Evolutionary conservation across 2,888 invertebrate genomes (phyloP).

Genomic region (Perizoma flavofasciatum): DNA sequence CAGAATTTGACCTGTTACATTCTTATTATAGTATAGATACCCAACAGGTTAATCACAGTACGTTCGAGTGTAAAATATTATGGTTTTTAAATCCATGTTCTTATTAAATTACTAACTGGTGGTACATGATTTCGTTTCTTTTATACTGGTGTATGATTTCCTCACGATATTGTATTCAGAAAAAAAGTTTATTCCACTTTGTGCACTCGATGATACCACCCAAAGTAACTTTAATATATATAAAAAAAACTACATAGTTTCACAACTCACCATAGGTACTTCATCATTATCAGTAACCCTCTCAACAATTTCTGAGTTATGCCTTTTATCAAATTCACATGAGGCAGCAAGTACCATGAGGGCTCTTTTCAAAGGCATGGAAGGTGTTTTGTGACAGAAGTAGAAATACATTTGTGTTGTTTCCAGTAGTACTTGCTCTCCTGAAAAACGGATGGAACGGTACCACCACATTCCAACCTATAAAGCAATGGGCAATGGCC

Average conservation of each 20-base stretch:
- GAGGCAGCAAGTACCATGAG: conserved; percentile 99
- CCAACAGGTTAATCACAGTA: too few relatives aligned
- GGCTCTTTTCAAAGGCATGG: conserved; percentile 97
- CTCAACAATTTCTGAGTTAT: conserved; percentile 97
- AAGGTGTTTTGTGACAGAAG: conserved; percentile 97
- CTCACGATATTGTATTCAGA: too few relatives aligned
- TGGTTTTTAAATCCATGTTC: too few relatives aligned
- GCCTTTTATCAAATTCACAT: conserved; percentile 96
- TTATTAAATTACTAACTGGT: too few relatives aligned
- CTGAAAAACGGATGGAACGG: conserved; percentile 97
- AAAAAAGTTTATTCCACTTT: too few relatives aligned
- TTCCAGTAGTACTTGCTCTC: conserved; percentile 97
- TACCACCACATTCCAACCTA: conserved; percentile 99
- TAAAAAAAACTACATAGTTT: background rate
- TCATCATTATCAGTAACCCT: conserved; percentile 97
- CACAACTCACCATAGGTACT: conserved; percentile 91
- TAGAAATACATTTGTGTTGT: conserved; percentile 98
- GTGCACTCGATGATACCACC: too few relatives aligned
- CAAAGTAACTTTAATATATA: too few relatives aligned
- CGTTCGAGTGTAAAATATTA: too few relatives aligned
- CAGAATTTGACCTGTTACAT: too few relatives aligned
- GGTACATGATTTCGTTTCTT: too few relatives aligned
- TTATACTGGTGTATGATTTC: too few relatives aligned
- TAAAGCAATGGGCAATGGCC: conserved; percentile 1
- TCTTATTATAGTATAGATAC: too few relatives aligned